Evolutionary conservation across 2,797 vertebrate genomes (phyloP), one percentile per base, ranked within the genome.

Genomic region (Acipenser oxyrinchus): DNA sequence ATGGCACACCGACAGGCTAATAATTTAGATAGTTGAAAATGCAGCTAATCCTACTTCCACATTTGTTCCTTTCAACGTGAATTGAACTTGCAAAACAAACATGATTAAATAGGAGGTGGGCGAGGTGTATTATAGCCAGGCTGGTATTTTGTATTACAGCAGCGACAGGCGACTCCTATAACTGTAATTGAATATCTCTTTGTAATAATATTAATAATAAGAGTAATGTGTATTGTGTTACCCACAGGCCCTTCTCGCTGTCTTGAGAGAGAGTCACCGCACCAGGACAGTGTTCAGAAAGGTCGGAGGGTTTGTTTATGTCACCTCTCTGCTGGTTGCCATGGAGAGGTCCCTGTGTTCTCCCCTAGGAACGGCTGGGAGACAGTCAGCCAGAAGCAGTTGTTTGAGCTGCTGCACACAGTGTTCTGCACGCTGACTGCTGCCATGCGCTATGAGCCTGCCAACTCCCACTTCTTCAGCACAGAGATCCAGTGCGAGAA

Each of bases 401-500:
- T 97, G 65, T 99, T 97, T 37, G 95, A 97, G 75, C 93, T 98
- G 1, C 92, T 98, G 72, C 92, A 89, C 82, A 96, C 94, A 0
- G 93, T 98, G 69, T 92, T 99, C 85, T 93, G 93, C 86, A 98
- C 96, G 0, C 76, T 99, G 73, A 96, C 96, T 0, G 93, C 96
- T 8, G 95, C 97, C n/a, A 98, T 99, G 97, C 94, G 95, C 74
- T 97, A 98, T 0, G 97, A 99, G 74, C 95, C 97, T 0, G 97
- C 97, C 85, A 99, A 98, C 86, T 96, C 96, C 0, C 90, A 98
- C 79, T 99, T 99, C 88, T 99, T 99, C 84, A 93, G 84, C 79
- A 97, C 93, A 0, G 96, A 99, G 86, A 95, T 99, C 84, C 95
- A 99, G 83, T 99, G 97, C 6, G 97, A 99, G 84, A 99, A 99